These are phyloP conservation scores for Eucera pruinosa DNA, from an alignment of 2,888 invertebrate genomes.

Conservation along the genomic window DNA sequence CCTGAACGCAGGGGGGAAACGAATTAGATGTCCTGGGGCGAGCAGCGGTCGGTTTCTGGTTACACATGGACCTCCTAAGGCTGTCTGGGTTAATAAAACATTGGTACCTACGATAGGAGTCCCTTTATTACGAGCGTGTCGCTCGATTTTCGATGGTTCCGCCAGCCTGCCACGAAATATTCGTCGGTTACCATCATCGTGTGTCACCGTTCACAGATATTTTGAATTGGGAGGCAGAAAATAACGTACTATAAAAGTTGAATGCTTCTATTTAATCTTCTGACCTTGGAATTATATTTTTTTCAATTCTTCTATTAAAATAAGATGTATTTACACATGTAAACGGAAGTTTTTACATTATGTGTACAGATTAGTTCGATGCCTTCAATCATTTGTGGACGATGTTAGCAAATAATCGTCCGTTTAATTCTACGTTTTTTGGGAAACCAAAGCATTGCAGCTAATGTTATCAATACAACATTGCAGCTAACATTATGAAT, in stretches of 20 bases:
- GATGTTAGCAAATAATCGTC: too few species aligned
- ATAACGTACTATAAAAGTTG: not conserved
- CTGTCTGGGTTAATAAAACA: slow-evolving; percentile 56
- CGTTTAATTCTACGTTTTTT: too few species aligned
- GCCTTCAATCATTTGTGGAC: too few species aligned
- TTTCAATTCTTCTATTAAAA: too few species aligned
- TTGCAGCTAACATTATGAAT: too few species aligned
- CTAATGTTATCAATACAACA: too few species aligned
- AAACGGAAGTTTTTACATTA: too few species aligned
- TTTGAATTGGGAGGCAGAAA: not conserved
- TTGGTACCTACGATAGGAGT: slow-evolving; percentile 19
- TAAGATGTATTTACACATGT: too few species aligned
- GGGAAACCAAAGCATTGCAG: too few species aligned
- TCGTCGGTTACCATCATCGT: not conserved
- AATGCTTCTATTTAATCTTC: not conserved
- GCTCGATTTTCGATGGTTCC: not conserved
- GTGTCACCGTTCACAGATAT: not conserved
- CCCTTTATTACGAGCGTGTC: slow-evolving; percentile 28
- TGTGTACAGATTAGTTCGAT: too few species aligned
- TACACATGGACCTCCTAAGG: slow-evolving; percentile 76
- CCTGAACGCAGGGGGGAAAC: slow-evolving; percentile 68
- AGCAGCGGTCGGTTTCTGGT: slow-evolving; percentile 76
- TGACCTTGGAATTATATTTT: too few species aligned
- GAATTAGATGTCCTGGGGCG: slow-evolving; percentile 79
- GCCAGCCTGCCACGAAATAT: not conserved